Conservation (phyloP, 2,888 invertebrate species). For the Geophilus truncorum region DNA sequence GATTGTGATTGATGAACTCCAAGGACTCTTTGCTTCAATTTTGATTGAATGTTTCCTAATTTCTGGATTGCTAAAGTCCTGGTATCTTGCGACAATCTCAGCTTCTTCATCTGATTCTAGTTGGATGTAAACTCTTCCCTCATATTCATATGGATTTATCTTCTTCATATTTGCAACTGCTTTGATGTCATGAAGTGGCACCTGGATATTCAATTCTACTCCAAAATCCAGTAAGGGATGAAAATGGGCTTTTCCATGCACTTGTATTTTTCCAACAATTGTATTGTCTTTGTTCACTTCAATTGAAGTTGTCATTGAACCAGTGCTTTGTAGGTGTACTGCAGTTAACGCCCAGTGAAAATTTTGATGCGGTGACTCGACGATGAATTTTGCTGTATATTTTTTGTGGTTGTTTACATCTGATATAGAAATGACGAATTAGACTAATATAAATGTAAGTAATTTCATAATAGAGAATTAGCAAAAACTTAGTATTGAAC, state of each 20-base stretch:
- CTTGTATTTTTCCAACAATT: not conserved
- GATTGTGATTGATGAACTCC: not conserved
- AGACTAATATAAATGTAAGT: not conserved
- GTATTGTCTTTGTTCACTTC: not conserved
- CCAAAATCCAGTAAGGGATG: not conserved
- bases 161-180: not conserved
- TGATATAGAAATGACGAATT: not conserved
- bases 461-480: too few species aligned
- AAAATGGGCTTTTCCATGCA: not conserved
- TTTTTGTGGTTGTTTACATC: not conserved
- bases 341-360: not conserved
- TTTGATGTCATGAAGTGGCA: not conserved
- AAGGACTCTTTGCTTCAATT: not conserved
- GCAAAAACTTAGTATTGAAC: too few species aligned
- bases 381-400: not conserved
- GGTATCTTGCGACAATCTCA: not conserved
- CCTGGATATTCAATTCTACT: not conserved
- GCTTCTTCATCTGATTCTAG: not conserved
- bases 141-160: not conserved
- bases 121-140: not conserved
- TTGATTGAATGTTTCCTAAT: not conserved
- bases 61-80: not conserved
- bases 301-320: conserved; percentile 36
- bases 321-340: not conserved
- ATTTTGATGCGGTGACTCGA: not conserved